Conservation (phyloP, 2,888 invertebrate species). For the Ceriagrion tenellum region DNA sequence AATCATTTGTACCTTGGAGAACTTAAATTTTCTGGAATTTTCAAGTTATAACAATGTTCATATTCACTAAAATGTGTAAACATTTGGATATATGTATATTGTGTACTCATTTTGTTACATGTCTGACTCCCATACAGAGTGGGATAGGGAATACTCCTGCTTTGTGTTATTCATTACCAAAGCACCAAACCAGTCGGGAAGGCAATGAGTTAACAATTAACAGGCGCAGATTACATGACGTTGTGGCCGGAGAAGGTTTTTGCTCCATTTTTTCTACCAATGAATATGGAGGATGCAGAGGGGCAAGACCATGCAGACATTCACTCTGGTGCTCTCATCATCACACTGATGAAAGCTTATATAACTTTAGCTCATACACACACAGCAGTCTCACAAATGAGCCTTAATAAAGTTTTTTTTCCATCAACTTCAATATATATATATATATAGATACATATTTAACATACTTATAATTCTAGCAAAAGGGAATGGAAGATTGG, state of each 20-base stretch:
- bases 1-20: slow-evolving; percentile 65
- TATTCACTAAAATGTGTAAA: slow-evolving; percentile 62
- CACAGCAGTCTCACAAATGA: slow-evolving; percentile 59
- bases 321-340: slow-evolving; percentile 61
- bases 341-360: slow-evolving; percentile 43
- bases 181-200: slow-evolving; percentile 32
- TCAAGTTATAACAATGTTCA: slow-evolving; percentile 60
- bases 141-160: slow-evolving; percentile 1
- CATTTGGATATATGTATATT: slow-evolving; percentile 51
- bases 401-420: slow-evolving; percentile 52
- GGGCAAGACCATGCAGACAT: slow-evolving; percentile 58
- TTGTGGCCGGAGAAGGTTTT: slow-evolving; percentile 48
- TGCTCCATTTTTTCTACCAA: not conserved
- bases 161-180: slow-evolving; percentile 35
- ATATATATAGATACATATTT: slow-evolving; percentile 62
- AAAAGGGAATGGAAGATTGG: slow-evolving; percentile 59
- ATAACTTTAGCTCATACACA: slow-evolving; percentile 43
- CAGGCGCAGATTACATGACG: slow-evolving; percentile 11
- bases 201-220: slow-evolving; percentile 20
- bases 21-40: slow-evolving; percentile 60
- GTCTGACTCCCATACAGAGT: slow-evolving; percentile 57
- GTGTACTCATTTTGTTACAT: slow-evolving; percentile 58
- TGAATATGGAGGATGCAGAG: slow-evolving; percentile 23
- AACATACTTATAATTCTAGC: slow-evolving; percentile 39
- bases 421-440: not conserved